These are phyloP conservation scores for Polylopha cassiicola DNA, from an alignment of 2,888 invertebrate genomes.

Conservation along the genomic window DNA sequence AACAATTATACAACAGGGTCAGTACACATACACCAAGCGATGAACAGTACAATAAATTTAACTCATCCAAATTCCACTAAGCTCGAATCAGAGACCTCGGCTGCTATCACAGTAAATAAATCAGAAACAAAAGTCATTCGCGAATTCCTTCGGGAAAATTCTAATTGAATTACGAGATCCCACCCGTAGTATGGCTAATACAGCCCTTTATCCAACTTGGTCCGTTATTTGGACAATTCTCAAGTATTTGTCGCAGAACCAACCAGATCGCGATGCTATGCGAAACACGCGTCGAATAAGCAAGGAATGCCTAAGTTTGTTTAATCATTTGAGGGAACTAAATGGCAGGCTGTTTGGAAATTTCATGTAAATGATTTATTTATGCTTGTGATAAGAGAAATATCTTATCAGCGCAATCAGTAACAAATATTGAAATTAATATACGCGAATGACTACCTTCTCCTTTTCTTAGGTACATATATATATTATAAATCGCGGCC, in stretches of 20 bases:
- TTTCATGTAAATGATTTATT: conserved; percentile 1
- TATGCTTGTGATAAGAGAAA: too few relatives aligned
- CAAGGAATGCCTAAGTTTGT: conserved; percentile 28
- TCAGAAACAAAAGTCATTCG: conserved; percentile 54
- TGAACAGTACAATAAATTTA: conserved; percentile 39
- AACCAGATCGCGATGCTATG: conserved; percentile 18
- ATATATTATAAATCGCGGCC: too few relatives aligned
- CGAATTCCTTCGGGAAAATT: conserved; percentile 58
- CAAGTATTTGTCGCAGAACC: conserved; percentile 42
- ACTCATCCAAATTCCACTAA: conserved; percentile 36
- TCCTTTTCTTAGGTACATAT: too few relatives aligned
- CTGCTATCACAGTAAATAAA: conserved; percentile 41
- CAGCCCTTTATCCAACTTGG: conserved; percentile 57
- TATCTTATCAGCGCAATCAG: too few relatives aligned
- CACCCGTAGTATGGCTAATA: conserved; percentile 48
- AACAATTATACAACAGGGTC: conserved; percentile 41
- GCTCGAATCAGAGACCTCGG: conserved; percentile 33
- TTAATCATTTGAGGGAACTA: conserved; percentile 9
- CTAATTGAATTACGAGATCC: conserved; percentile 59
- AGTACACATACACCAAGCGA: conserved; percentile 31
- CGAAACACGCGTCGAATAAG: conserved; percentile 38
- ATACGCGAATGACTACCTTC: too few relatives aligned
- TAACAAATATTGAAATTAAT: too few relatives aligned
- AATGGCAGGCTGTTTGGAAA: conserved; percentile 1
- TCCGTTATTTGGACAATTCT: conserved; percentile 59